Evolutionary conservation across 1,140 invertebrate species (phyloP), one percentile per base, ranked within the genome.

Genomic region (Drosophila burlai): DNA sequence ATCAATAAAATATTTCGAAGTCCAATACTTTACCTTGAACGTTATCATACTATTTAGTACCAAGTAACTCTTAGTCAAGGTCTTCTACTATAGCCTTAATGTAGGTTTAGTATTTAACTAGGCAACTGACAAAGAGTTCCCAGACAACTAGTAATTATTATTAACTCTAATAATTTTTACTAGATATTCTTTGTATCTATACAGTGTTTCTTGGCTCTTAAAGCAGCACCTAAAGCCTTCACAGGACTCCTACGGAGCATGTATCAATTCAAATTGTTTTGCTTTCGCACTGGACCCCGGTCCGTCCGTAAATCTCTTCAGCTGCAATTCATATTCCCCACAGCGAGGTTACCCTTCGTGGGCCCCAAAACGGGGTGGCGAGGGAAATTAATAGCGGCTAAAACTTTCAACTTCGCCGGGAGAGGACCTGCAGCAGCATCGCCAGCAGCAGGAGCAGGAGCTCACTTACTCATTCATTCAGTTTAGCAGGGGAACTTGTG

Each of bases 381-480:
- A n/a, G 60, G 38, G 60, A 89, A 87, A 87, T 87, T 81, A 89
- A 87, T 89, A 90, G 81, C 81, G 54, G 73, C 67, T 73, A 80
- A 82, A 80, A 90, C 81, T 90, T 89, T 85, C 66, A 84, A 72
- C 68, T 78, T 75, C 3, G 71, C 72, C 50, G 72, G 81, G 47
- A 47, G 68, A 47, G 42, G 29, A 62, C 60, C 29, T 15, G 34
- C 60, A 46, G 34, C 60, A 66, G 63, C 63, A 58, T 24, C 29
- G 29, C 55, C 54, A 42, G 52, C 38, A 46, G 45, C 47, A 61
- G 58, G 57, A 49, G 55, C 65, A 21, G 58, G 24, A 40, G 46
- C 58, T 26, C 80, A 82, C 75, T 83, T 69, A 74, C 74, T 74
- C 69, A 75, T 65, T 80, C 54, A 64, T 60, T 60, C 57, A 58